Base-by-base conservation (phyloP, 1,140 invertebrate species). In the Drosophila busckii region DNA sequence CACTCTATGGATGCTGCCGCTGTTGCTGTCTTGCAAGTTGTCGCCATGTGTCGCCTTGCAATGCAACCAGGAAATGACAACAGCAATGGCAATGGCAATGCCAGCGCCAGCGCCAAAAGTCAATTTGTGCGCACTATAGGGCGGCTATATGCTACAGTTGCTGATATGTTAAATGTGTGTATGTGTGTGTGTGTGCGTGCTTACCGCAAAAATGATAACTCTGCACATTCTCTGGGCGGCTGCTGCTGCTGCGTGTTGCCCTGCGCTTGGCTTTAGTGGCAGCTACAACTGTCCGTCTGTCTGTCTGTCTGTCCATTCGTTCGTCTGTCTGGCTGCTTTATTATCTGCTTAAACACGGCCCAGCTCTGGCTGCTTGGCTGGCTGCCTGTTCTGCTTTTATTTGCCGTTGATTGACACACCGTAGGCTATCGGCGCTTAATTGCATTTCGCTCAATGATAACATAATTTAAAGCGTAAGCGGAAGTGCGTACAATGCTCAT, bases 291-390 rank as follows among this genome's bases (percentile, higher is more conserved):
- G 10, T 17, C 23, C 16, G 17, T 23, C 31, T 32, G 7, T 22
- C n/a, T 3, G 4, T 10, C 16, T 13, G n/a, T 25, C 20, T 45
- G 13, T 16, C n/a, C 12, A 19, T 12, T 25, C 9, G 26, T 10
- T 25, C 10, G 29, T 28, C 48, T 65, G 49, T 7, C 48, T 34
- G 46, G 6, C 38, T 68, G 58, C 35, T 80, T 80, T 80, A 82
- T 82, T 80, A 80, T 80, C 75, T 80, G 64, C 75, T 80, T 80
- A 80, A 82, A 82, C 69, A 75, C 82, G 68, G 73, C n/a, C n/a
- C n/a, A 68, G 68, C 52, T 54, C 29, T 48, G 50, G 54, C 38
- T 58, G 9, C 16, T 16, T 28, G 38, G 10, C 38, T 42, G 37
- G 10, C 19, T 31, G 44, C 46, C 40, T 52, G n/a, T n/a, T n/a